Percentiles rank a stretch among this genome's conserved stretches.
phyloP scores from a whole-genome alignment of 2,888 invertebrate species.

The Melieria crassipennis region DNA sequence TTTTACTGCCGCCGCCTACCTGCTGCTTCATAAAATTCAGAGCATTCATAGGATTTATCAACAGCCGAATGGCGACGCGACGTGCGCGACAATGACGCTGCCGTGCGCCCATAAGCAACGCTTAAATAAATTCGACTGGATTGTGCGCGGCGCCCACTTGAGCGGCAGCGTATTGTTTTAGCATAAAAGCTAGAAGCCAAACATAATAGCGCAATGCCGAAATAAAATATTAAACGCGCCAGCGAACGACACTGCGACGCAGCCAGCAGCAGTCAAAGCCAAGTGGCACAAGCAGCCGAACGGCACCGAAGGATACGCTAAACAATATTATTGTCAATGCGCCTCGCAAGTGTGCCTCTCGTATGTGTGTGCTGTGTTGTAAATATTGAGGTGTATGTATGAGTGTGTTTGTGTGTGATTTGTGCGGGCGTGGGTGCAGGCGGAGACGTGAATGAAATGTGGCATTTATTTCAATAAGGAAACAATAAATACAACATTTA shows the following conservation, averaged over 20 bases:
- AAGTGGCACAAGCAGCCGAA: not conserved
- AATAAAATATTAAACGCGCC: no score
- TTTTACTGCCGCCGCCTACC: not conserved
- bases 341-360: not conserved
- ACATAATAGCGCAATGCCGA: no score
- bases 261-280: no score
- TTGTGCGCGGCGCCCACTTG: no score
- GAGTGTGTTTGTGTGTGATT: not conserved
- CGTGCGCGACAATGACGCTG: not conserved
- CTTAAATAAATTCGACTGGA: conserved; percentile 57
- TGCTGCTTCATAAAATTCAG: conserved; percentile 1
- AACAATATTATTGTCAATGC: conserved; percentile 4
- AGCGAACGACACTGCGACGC: no score
- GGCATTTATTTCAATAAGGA: conserved; percentile 54
- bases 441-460: not conserved
- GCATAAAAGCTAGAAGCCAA: not conserved
- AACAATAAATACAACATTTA: conserved; percentile 59
- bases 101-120: conserved; percentile 55
- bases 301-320: not conserved
- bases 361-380: no score
- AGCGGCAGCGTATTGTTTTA: conserved; percentile 47
- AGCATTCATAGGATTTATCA: conserved; percentile 34
- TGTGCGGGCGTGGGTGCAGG: not conserved
- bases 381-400: no score
- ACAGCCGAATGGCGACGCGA: not conserved